These are phyloP conservation scores for Phanerotoma sp. DNA, from an alignment of 2,888 invertebrate genomes.

Conservation along the genomic window DNA sequence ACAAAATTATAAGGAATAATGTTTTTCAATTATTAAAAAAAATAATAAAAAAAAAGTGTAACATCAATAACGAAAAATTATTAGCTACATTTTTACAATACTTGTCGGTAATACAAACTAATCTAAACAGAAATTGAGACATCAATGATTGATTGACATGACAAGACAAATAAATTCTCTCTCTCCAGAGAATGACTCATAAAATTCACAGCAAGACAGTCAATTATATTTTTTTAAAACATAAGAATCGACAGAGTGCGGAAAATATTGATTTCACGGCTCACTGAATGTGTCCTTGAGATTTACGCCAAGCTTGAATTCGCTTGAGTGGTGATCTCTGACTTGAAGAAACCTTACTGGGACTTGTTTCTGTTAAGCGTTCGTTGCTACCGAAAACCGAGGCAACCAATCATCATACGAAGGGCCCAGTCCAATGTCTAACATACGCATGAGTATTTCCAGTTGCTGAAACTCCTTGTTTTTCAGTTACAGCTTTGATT, in stretches of 20 bases:
- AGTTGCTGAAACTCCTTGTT: slow-evolving; percentile 54
- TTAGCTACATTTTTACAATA: slow-evolving; percentile 18
- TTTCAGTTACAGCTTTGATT: slow-evolving; percentile 62
- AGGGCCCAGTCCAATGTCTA: slow-evolving; percentile 60
- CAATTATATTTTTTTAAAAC: too few relatives aligned
- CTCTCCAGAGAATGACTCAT: slow-evolving; percentile 2
- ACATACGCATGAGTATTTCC: slow-evolving; percentile 44
- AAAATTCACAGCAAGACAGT: background rate
- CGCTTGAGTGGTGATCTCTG: slow-evolving; percentile 17
- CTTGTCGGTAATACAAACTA: slow-evolving; percentile 20
- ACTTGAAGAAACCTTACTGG: slow-evolving; percentile 6
- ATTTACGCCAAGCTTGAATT: slow-evolving; percentile 16
- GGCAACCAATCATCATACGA: slow-evolving; percentile 50
- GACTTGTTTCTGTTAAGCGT: slow-evolving; percentile 15
- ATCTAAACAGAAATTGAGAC: background rate
- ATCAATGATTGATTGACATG: background rate
- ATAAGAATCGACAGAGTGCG: slow-evolving; percentile 1
- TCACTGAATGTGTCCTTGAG: slow-evolving; percentile 16
- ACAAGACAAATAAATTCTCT: background rate
- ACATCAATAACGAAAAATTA: slow-evolving; percentile 14
- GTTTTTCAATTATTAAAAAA: slow-evolving; percentile 9
- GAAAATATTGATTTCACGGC: slow-evolving; percentile 9
- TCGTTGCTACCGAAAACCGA: slow-evolving; percentile 28
- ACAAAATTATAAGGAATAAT: background rate
- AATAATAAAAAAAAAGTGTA: background rate